Evolutionary conservation across 1,140 invertebrate species (phyloP).

Genomic region (Drosophila hydei): DNA sequence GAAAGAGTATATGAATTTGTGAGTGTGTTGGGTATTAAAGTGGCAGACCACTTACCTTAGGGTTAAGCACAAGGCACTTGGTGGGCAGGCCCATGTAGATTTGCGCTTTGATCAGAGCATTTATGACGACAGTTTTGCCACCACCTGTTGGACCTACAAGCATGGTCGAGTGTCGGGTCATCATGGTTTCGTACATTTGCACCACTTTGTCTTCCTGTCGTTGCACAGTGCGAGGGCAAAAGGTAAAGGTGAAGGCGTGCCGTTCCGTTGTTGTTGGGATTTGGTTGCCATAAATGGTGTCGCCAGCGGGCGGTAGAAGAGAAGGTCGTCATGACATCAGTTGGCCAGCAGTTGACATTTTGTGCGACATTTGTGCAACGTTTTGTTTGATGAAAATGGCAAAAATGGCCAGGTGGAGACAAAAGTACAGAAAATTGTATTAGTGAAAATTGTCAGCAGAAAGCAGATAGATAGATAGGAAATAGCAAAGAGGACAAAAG

Average conservation of each 20-base stretch:
- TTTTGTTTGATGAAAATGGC: constrained; percentile 78
- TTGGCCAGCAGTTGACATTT: constrained; percentile 67
- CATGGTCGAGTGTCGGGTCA: constrained; percentile 96
- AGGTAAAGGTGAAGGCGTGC: constrained; percentile 53
- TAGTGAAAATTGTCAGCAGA: constrained; percentile 70
- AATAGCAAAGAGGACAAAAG: constrained; percentile 44
- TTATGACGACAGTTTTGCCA: constrained; percentile 94
- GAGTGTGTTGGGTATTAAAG: constrained; percentile 17
- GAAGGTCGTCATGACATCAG: constrained; percentile 51
- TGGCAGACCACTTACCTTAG: constrained; percentile 87
- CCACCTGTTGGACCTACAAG: constrained; percentile 95
- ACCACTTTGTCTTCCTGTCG: constrained; percentile 93
- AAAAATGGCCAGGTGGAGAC: constrained; percentile 37
- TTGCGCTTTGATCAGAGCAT: constrained; percentile 92
- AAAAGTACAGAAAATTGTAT: constrained; percentile 66
- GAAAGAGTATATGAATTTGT: constrained; percentile 44
- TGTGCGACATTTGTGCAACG: constrained; percentile 69
- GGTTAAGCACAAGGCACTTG: constrained; percentile 91
- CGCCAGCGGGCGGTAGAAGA: constrained; percentile 13
- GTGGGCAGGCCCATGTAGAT: constrained; percentile 90
- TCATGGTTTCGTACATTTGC: constrained; percentile 96
- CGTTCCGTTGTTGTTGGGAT: constrained; percentile 50
- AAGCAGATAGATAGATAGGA: constrained; percentile 5
- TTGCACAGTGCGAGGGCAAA: constrained; percentile 4
- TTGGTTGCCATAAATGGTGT: constrained; percentile 80